Evolutionary conservation across 2,888 invertebrate genomes (phyloP).

Genomic region (Tiphia femorata): DNA sequence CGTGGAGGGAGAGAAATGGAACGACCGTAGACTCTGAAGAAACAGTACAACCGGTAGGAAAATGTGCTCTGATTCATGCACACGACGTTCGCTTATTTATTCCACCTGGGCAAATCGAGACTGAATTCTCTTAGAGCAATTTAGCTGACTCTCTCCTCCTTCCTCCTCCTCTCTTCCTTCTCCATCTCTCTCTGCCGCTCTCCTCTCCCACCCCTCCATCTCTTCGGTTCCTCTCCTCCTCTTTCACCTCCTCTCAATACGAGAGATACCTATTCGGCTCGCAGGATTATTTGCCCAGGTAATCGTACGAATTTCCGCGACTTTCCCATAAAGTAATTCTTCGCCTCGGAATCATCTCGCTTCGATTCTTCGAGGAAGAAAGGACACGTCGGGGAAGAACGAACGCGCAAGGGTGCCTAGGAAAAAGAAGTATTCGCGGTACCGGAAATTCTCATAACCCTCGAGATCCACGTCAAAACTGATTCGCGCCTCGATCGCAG

Average conservation of each 20-base stretch:
- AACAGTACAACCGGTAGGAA: slow-evolving; percentile 12
- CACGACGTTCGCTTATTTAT: slow-evolving; percentile 49
- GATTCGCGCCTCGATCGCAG: too few relatives aligned
- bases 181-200: neutral
- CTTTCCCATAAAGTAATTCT: too few relatives aligned
- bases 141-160: slow-evolving; percentile 6
- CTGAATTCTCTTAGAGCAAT: slow-evolving; percentile 34
- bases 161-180: neutral
- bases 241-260: neutral
- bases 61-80: slow-evolving; percentile 39
- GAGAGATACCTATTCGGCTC: too few relatives aligned
- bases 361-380: neutral
- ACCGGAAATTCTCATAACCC: too few relatives aligned
- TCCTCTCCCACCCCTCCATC: neutral
- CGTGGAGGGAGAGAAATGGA: neutral
- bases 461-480: too few relatives aligned
- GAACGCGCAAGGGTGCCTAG: too few relatives aligned
- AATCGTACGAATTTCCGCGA: too few relatives aligned
- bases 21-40: neutral
- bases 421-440: too few relatives aligned
- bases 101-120: slow-evolving; percentile 37
- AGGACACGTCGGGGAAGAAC: neutral
- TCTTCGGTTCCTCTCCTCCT: neutral
- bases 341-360: neutral
- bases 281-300: too few relatives aligned